Evolutionary conservation across 2,113 vertebrate genomes (phyloP).

Genomic region (Tragelaphus buxtoni): DNA sequence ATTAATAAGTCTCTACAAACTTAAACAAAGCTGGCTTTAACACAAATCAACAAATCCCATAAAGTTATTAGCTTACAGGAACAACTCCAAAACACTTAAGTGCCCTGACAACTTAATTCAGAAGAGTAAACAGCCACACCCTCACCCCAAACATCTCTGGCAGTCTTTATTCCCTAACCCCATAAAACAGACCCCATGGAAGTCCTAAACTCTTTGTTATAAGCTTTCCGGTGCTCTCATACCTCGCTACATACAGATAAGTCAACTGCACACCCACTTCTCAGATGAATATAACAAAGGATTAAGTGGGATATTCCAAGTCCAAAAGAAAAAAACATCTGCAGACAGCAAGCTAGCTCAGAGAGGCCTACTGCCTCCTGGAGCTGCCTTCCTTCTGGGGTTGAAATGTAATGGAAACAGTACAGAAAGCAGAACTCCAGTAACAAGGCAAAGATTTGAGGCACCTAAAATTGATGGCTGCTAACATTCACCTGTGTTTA

Average conservation of each 20-base stretch:
- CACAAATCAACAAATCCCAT: neutral
- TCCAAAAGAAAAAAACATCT: neutral
- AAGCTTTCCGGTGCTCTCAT: neutral
- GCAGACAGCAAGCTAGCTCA: neutral
- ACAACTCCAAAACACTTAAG: neutral
- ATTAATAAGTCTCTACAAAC: neutral
- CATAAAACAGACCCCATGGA: neutral
- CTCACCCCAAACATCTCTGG: neutral
- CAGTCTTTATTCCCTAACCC: neutral
- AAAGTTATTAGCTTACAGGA: neutral
- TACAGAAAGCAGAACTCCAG: neutral
- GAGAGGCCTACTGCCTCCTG: constrained; percentile 27
- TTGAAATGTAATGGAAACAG: neutral
- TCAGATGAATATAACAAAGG: neutral
- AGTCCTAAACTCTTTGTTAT: neutral
- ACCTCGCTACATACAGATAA: neutral
- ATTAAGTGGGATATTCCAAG: neutral
- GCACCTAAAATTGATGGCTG: neutral
- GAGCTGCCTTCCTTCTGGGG: neutral
- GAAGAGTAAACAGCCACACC: neutral
- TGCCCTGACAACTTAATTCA: neutral
- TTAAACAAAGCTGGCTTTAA: neutral
- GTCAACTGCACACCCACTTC: neutral
- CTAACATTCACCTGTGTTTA: neutral
- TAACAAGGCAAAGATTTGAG: neutral